Conservation (phyloP, 2,797 vertebrate genomes). For the Urosaurus nigricauda region DNA sequence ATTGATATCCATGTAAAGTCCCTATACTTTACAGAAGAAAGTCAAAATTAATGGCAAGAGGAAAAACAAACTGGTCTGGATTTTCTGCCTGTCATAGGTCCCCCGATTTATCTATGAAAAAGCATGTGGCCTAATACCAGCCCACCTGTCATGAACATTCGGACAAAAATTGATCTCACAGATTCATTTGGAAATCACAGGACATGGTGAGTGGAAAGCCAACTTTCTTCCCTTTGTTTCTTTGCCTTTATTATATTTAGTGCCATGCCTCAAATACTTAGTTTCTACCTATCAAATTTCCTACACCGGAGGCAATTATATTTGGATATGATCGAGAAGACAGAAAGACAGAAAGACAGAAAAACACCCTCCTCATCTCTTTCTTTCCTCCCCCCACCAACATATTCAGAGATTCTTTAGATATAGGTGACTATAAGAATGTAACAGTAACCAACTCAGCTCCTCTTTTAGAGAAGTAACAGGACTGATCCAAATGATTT, state of each 20-base stretch:
- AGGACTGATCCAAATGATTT: background rate
- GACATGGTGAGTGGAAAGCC: conserved; percentile 1
- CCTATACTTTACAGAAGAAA: conserved; percentile 63
- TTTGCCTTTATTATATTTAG: conserved; percentile 63
- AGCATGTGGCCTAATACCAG: conserved; percentile 62
- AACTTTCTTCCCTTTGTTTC: conserved; percentile 47
- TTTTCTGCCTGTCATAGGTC: conserved; percentile 73
- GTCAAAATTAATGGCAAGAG: conserved; percentile 67
- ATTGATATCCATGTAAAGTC: background rate
- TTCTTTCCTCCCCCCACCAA: conserved; percentile 71
- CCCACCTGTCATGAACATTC: conserved; percentile 44
- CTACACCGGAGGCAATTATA: conserved; percentile 77
- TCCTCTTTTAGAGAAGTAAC: conserved; percentile 37
- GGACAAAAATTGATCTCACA: conserved; percentile 38
- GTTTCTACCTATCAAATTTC: conserved; percentile 73
- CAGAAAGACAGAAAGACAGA: conserved; percentile 76
- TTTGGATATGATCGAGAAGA: conserved; percentile 77
- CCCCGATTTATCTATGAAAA: conserved; percentile 75
- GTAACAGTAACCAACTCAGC: conserved; percentile 29
- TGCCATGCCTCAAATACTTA: conserved; percentile 73
- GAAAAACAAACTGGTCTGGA: conserved; percentile 69
- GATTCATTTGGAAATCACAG: conserved; percentile 46
- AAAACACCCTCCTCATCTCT: conserved; percentile 26
- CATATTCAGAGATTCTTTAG: conserved; percentile 55
- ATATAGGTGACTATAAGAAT: conserved; percentile 72